phyloP scores from a whole-genome alignment of 2,797 vertebrate genomes.

The Myripristis murdjan region DNA sequence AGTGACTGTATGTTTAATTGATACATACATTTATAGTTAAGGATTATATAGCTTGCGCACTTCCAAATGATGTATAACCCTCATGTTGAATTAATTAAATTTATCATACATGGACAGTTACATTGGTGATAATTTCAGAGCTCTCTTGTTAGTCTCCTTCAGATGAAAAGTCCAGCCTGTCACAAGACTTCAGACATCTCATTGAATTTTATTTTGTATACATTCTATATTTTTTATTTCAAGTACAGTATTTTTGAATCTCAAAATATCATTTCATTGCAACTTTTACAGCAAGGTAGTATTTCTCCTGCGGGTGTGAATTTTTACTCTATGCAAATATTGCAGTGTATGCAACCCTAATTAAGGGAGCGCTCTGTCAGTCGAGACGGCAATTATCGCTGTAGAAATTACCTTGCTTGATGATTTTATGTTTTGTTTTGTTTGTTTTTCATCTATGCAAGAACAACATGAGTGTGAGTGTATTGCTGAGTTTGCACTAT shows the following conservation, averaged over 20 bases:
- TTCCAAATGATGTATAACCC: no score
- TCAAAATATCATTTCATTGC: not conserved
- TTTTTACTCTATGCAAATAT: slow-evolving; percentile 12
- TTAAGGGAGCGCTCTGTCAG: not conserved
- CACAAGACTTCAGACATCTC: no score
- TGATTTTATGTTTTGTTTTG: slow-evolving; percentile 6
- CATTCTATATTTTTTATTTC: no score
- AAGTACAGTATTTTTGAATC: no score
- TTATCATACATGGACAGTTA: no score
- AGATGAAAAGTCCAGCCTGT: no score
- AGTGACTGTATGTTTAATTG: not conserved
- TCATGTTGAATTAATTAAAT: no score
- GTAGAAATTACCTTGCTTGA: not conserved
- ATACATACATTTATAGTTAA: not conserved
- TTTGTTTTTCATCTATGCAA: slow-evolving; percentile 72
- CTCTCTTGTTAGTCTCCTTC: no score
- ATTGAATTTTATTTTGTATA: no score
- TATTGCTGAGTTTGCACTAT: not conserved
- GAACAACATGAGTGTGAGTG: not conserved
- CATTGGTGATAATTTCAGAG: no score
- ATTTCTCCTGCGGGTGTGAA: not conserved
- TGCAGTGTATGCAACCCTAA: not conserved
- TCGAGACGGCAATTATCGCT: not conserved
- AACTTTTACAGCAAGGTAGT: slow-evolving; percentile 10
- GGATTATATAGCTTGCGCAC: no score